Evolutionary conservation across 2,797 vertebrate genomes (phyloP).

Genomic region (Leptatherina wallacei): DNA sequence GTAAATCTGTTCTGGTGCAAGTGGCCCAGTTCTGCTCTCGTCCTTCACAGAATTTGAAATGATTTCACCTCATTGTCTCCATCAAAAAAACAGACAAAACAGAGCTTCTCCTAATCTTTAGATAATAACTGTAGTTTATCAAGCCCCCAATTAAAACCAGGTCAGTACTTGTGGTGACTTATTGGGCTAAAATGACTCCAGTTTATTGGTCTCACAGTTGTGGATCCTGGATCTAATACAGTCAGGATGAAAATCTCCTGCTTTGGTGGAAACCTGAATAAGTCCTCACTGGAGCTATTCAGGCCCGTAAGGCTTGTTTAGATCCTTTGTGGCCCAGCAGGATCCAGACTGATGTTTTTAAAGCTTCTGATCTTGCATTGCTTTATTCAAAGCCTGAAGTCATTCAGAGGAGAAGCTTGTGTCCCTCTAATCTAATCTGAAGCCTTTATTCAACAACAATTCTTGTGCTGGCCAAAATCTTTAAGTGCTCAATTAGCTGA

Average conservation of each 20-base stretch:
- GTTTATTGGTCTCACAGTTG: background rate
- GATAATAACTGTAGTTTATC: conserved; percentile 6
- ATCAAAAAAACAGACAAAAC: background rate
- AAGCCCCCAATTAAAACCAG: conserved; percentile 1
- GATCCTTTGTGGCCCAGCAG: too few species aligned
- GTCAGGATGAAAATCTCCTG: background rate
- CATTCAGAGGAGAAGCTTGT: background rate
- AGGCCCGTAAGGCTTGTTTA: conserved; percentile 4
- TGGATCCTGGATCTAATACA: background rate
- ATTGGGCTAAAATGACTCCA: background rate
- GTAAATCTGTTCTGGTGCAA: conserved; percentile 10
- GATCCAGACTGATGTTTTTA: too few species aligned
- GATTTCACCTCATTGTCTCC: background rate
- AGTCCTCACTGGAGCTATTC: background rate
- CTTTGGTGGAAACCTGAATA: conserved; percentile 15
- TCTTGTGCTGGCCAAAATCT: background rate
- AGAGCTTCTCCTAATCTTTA: background rate
- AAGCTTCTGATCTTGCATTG: too few species aligned
- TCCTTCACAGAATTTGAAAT: conserved; percentile 33
- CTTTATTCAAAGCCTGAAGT: background rate
- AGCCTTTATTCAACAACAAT: background rate
- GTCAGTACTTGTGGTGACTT: background rate
- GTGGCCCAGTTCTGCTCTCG: conserved; percentile 45
- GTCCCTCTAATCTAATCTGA: background rate
- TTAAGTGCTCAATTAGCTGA: background rate